Evolutionary conservation across 2,888 invertebrate species (phyloP), one percentile per base, ranked within the genome.

Genomic region (Gastracanthus pulcherrimus): DNA sequence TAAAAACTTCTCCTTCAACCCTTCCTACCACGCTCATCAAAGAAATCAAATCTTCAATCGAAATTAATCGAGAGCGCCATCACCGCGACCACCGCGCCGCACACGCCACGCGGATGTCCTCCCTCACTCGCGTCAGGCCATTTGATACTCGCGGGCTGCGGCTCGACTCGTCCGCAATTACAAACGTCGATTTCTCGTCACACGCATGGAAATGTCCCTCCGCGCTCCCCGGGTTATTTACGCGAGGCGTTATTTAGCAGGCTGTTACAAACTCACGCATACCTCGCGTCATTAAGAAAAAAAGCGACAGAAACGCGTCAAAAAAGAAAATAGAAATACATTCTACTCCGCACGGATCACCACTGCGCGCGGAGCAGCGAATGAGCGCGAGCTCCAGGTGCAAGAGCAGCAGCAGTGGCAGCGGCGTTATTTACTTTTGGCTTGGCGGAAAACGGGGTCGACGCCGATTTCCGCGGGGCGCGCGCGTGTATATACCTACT

Each of bases 11-110:
- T 23, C 23, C 55, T n/a, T n/a, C n/a, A n/a, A n/a, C n/a, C n/a
- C n/a, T n/a, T n/a, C n/a, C 31, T n/a, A 64, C 13, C 11, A 16
- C 41, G 7, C 38, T n/a, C 13, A 4, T n/a, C 60, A n/a, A 69
- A 78, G 64, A 69, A 74, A 67, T 74, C 67, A 51, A 69, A 80
- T 74, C 74, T 60, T 69, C 7, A 34, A 29, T 26, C 19, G 23
- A 67, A 74, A 74, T 80, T 80, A 69, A 80, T 80, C 67, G 67
- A 67, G 55, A 58, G 13, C 58, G 45, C 79, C 41, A 62, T 67
- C n/a, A 58, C 11, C 38, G 45, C n/a, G 48, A 9, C 48, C 7
- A 51, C 48, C 38, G 11, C 41, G 51, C 4, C 16, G 31, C 55
- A 31, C 41, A 34, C 23, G 9, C 13, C 45, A 58, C 36, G 26